Conservation (phyloP, 2,113 vertebrate species). For the Marmota flaviventris region DNA sequence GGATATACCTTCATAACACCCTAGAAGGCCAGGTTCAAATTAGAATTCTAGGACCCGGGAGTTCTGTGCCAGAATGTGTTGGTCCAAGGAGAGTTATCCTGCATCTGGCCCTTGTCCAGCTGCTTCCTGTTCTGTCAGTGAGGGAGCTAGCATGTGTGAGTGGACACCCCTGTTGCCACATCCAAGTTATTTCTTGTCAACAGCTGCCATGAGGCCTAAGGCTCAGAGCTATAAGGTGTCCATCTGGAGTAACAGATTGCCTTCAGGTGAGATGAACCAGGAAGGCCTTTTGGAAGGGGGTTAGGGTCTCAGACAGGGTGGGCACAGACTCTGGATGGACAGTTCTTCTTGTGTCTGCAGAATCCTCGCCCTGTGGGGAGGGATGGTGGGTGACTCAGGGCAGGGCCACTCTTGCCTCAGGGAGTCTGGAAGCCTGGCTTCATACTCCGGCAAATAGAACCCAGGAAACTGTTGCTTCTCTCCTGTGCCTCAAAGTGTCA, state of each 20-base stretch:
- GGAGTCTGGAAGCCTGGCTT: neutral
- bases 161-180: neutral
- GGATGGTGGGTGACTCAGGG: neutral
- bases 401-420: neutral
- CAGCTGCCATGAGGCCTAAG: neutral
- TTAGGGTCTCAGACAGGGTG: neutral
- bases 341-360: neutral
- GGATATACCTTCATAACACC: neutral
- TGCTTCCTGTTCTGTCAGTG: neutral
- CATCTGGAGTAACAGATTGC: neutral
- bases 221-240: neutral
- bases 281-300: neutral
- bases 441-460: neutral
- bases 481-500: neutral
- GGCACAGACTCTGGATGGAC: neutral
- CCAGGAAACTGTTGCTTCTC: neutral
- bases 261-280: neutral
- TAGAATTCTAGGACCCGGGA: neutral
- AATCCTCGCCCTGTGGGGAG: neutral
- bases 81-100: neutral
- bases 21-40: conserved; percentile 13
- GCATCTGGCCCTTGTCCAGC: neutral
- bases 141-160: neutral
- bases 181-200: neutral
- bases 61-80: neutral